Percentiles rank a stretch among this genome's conserved stretches.
Evolutionary conservation across 2,797 vertebrate species (phyloP).

Genomic region (Enteromius argenteus): DNA sequence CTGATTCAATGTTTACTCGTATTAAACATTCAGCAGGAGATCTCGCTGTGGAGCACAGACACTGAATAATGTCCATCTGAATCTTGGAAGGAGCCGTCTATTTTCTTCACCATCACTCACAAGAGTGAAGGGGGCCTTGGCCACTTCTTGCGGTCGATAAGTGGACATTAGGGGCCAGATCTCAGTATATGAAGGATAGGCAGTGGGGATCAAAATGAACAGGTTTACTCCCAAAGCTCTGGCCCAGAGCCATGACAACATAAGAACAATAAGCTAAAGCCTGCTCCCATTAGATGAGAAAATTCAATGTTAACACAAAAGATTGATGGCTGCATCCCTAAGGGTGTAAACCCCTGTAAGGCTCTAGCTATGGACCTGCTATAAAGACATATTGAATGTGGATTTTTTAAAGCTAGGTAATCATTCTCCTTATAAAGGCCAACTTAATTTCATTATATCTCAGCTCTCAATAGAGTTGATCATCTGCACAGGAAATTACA

Average conservation of each 20-base stretch:
- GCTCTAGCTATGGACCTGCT: constrained; percentile 15
- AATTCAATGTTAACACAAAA: constrained; percentile 42
- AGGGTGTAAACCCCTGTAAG: constrained; percentile 29
- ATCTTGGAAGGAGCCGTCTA: constrained; percentile 3
- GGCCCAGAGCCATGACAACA: constrained; percentile 43
- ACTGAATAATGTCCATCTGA: constrained; percentile 7
- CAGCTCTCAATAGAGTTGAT: constrained; percentile 26
- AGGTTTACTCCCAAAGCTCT: constrained; percentile 40
- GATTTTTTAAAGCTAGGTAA: constrained; percentile 36
- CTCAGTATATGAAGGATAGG: constrained; percentile 35
- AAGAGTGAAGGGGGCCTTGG: constrained; percentile 22
- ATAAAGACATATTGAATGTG: constrained; percentile 23
- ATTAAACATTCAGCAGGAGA: background rate
- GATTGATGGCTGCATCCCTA: constrained; percentile 35
- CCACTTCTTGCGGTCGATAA: constrained; percentile 44
- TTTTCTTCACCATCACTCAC: constrained; percentile 49
- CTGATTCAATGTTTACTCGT: background rate
- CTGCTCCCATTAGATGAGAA: constrained; percentile 36
- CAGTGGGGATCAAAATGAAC: constrained; percentile 44
- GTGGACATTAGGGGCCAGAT: constrained; percentile 43
- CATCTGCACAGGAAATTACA: constrained; percentile 34
- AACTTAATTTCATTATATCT: constrained; percentile 28
- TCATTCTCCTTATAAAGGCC: constrained; percentile 29
- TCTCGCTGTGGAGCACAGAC: background rate
- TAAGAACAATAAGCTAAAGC: constrained; percentile 45